Evolutionary conservation across 2,113 vertebrate genomes (phyloP).

Genomic region (Hystrix brachyura): DNA sequence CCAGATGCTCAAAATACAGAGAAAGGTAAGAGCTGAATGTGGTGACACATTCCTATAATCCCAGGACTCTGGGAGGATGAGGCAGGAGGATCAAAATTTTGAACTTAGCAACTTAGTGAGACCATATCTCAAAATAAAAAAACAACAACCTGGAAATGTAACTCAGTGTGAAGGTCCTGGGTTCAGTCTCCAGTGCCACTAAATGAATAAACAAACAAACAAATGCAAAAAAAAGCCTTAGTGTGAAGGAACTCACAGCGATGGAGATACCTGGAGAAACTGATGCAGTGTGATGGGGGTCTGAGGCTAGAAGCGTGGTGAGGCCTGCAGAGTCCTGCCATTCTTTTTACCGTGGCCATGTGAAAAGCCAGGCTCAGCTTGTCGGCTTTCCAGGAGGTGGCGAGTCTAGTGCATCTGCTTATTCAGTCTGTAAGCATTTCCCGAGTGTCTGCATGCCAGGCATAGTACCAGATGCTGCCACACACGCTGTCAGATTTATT

Average conservation of each 20-base stretch:
- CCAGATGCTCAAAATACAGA: background rate
- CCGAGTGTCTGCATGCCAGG: background rate
- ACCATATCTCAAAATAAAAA: background rate
- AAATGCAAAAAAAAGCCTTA: background rate
- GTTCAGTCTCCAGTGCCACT: background rate
- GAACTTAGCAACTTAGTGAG: background rate
- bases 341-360: background rate
- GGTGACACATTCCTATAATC: background rate
- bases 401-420: background rate
- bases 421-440: constrained; percentile 27
- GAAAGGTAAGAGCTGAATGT: background rate
- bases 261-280: background rate
- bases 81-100: background rate
- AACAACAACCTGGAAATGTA: background rate
- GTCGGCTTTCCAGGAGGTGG: background rate
- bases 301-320: accelerated
- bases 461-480: background rate
- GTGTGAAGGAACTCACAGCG: background rate
- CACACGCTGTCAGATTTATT: background rate
- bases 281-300: background rate
- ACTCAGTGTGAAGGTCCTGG: background rate
- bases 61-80: background rate
- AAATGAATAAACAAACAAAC: background rate
- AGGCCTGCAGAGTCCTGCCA: background rate
- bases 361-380: background rate